Conservation (phyloP, 2,888 invertebrate genomes). For the Acronicta aceris region DNA sequence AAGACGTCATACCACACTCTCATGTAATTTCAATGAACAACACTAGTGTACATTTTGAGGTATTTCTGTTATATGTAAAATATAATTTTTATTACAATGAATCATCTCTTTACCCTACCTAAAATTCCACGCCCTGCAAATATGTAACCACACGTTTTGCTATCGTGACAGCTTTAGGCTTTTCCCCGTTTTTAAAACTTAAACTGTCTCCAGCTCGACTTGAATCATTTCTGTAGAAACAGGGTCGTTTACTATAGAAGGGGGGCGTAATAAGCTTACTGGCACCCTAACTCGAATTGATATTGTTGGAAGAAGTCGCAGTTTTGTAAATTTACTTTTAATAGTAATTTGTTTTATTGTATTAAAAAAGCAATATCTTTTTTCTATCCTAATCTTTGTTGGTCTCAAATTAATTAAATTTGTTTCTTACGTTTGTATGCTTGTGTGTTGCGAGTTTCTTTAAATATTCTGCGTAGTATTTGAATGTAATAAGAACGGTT, state of each 20-base stretch:
- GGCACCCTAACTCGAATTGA: slow-evolving; percentile 17
- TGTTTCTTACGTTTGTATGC: too few relatives aligned
- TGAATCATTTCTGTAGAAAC: slow-evolving; percentile 20
- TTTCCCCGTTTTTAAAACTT: slow-evolving; percentile 21
- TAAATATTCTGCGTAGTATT: too few relatives aligned
- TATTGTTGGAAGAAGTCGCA: not conserved
- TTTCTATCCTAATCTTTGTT: too few relatives aligned
- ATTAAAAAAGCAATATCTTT: too few relatives aligned
- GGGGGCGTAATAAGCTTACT: slow-evolving; percentile 28
- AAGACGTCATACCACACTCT: too few relatives aligned
- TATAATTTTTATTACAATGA: slow-evolving; percentile 12
- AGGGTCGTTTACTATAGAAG: slow-evolving; percentile 23
- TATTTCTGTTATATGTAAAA: too few relatives aligned
- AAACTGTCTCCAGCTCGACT: slow-evolving; percentile 3
- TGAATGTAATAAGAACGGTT: not conserved
- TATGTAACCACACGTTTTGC: slow-evolving; percentile 4
- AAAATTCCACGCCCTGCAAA: slow-evolving; percentile 8
- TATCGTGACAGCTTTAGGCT: slow-evolving; percentile 24
- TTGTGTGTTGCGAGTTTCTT: too few relatives aligned
- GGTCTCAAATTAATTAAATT: too few relatives aligned
- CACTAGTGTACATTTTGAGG: too few relatives aligned
- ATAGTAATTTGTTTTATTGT: too few relatives aligned
- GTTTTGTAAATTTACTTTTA: too few relatives aligned
- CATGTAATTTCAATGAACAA: too few relatives aligned
- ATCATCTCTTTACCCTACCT: slow-evolving; percentile 25